Evolutionary conservation across 2,888 invertebrate genomes (phyloP), one percentile per base, ranked within the genome.

Genomic region (Gymnocheta viridis): DNA sequence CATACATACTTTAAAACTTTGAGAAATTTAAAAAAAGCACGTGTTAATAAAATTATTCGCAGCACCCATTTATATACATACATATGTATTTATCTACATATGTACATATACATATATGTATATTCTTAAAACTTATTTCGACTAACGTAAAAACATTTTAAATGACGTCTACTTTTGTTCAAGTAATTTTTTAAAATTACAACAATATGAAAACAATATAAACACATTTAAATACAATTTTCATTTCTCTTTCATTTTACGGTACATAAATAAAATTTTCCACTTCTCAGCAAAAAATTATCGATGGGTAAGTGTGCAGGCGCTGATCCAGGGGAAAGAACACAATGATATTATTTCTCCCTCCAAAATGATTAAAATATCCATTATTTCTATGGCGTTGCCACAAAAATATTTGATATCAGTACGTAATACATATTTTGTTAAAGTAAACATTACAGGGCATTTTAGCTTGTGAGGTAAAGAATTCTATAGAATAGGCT

Each of bases 211-310:
- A 32, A 56, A 32, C 10, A 58, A 41, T 12, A 56, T n/a, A 32
- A 10, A 49, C 9, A 49, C 17, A 54, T 35, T 54, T 51, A 70
- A 79, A 72, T 64, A 44, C 44, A n/a, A 22, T 70, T 35, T 32
- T 60, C 54, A 12, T 64, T 56, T 60, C 17, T 62, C 10, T 69
- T 35, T 44, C 6, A 35, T 54, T 66, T 54, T 47, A 62, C 24
- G 54, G 38, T n/a, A n/a, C n/a, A n/a, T n/a, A 70, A 60, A 17
- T 9, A 67, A 80, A 81, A 60, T 74, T 81, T 81, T 81, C 74
- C 74, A 51, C 51, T 74, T 51, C 24, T 51, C n/a, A 67, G 27
- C 29, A 69, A 69, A 69, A 22, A 29, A 10, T 17, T 49, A 14
- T 17, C 4, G 27, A 41, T 38, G 49, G 51, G 47, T 69, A 22